Evolutionary conservation across 2,113 vertebrate species (phyloP).

Genomic region (Pampusana beccarii): DNA sequence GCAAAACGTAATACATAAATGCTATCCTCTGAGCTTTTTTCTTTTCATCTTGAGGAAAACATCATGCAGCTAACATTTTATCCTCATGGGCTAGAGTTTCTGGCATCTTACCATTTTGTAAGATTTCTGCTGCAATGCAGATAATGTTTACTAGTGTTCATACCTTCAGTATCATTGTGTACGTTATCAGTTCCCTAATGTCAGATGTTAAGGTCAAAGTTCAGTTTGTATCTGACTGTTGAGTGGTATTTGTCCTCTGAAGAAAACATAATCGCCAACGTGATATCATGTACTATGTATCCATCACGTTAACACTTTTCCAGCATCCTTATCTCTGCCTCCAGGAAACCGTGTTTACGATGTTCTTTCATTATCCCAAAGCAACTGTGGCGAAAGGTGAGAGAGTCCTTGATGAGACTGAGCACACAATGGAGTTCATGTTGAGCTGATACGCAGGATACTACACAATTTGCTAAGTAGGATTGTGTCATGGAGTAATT

Average conservation of each 20-base stretch:
- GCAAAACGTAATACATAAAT: not conserved
- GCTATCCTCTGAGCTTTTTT: not conserved
- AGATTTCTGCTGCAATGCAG: not conserved
- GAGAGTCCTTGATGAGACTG: conserved; percentile 57
- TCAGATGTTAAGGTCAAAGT: conserved; percentile 30
- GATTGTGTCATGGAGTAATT: not conserved
- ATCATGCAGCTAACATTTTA: not conserved
- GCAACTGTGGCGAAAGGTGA: conserved; percentile 55
- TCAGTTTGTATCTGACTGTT: conserved; percentile 32
- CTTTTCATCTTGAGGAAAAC: not conserved
- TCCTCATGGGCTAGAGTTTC: not conserved
- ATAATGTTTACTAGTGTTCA: not conserved
- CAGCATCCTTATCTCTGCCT: conserved; percentile 57
- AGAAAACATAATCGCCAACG: conserved; percentile 16
- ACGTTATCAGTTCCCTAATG: not conserved
- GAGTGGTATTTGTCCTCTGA: conserved; percentile 23
- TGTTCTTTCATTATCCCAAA: conserved; percentile 58
- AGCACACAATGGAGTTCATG: not conserved
- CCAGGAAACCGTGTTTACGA: conserved; percentile 50
- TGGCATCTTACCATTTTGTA: not conserved
- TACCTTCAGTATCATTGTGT: not conserved
- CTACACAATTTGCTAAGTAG: not conserved
- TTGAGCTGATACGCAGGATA: not conserved
- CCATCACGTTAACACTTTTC: conserved; percentile 58
- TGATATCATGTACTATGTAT: conserved; percentile 36